Conservation (phyloP, 2,888 invertebrate genomes). For the Hirtodrosophila alboralis region DNA sequence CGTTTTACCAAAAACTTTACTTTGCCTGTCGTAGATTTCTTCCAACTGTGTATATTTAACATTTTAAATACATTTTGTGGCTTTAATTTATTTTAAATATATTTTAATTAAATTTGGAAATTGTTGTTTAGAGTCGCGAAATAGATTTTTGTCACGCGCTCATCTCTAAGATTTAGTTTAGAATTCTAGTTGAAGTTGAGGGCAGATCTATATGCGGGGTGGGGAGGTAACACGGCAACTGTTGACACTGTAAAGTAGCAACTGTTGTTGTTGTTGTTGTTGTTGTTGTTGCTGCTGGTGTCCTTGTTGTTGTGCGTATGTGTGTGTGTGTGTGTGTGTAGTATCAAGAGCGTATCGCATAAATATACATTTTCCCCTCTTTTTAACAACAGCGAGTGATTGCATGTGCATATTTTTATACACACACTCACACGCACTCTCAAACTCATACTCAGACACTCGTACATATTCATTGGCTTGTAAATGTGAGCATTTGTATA, state of each 20-base stretch:
- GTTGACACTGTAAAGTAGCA: constrained; percentile 70
- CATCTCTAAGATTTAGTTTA: constrained; percentile 21
- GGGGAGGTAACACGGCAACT: constrained; percentile 47
- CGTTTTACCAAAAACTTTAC: too few species aligned
- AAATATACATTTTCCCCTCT: constrained; percentile 71
- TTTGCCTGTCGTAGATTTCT: too few species aligned
- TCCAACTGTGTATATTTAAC: too few species aligned
- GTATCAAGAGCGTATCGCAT: constrained; percentile 34
- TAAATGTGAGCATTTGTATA: too few species aligned
- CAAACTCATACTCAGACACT: not conserved
- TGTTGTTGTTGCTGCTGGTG: constrained; percentile 39
- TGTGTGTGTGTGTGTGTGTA: constrained; percentile 4
- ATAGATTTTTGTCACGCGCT: too few species aligned
- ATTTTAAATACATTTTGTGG: too few species aligned
- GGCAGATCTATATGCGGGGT: not conserved
- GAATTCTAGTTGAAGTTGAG: constrained; percentile 11
- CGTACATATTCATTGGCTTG: constrained; percentile 48
- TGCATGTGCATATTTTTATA: constrained; percentile 54
- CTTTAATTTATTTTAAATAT: too few species aligned
- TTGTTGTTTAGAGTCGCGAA: too few species aligned
- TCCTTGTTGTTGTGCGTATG: not conserved
- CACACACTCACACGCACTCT: constrained; percentile 1
- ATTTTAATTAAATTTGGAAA: too few species aligned
- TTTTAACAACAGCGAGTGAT: constrained; percentile 38
- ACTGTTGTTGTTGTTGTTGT: constrained; percentile 41